Percentiles rank a stretch among this genome's conserved stretches.
Conservation (phyloP, 2,888 invertebrate genomes). For the Troides aeacus region DNA sequence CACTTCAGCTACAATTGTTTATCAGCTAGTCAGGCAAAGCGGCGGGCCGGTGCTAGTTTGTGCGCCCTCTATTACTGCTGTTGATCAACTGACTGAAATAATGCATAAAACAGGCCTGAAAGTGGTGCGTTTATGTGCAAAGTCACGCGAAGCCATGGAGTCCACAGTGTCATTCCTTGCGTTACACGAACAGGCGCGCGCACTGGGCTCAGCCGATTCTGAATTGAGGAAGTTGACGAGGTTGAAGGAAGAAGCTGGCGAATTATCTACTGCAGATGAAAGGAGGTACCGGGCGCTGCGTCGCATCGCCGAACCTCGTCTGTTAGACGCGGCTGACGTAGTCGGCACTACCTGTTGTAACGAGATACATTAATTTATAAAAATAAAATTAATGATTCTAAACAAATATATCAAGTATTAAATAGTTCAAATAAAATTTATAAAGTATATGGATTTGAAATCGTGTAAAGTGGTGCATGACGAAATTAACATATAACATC, state of each 20-base stretch:
- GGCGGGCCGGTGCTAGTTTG: slow-evolving; percentile 98
- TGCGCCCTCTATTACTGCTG: slow-evolving; percentile 99
- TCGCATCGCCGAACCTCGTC: slow-evolving; percentile 92
- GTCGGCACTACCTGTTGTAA: slow-evolving; percentile 99
- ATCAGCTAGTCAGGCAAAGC: slow-evolving; percentile 96
- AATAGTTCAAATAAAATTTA: too few relatives aligned
- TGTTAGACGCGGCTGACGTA: slow-evolving; percentile 97
- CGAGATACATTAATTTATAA: too few relatives aligned
- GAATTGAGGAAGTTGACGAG: slow-evolving; percentile 97
- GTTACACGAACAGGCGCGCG: slow-evolving; percentile 97
- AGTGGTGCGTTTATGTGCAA: slow-evolving; percentile 96
- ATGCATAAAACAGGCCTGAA: slow-evolving; percentile 98
- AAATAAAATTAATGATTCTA: too few relatives aligned
- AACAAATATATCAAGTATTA: too few relatives aligned
- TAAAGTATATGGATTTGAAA: too few relatives aligned
- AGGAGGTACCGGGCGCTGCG: slow-evolving; percentile 94
- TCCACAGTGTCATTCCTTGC: slow-evolving; percentile 98
- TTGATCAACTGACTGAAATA: slow-evolving; percentile 99
- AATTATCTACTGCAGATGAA: slow-evolving; percentile 96
- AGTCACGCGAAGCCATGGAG: slow-evolving; percentile 98
- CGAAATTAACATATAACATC: too few relatives aligned
- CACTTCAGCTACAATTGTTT: slow-evolving; percentile 99
- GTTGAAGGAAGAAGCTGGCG: slow-evolving; percentile 98
- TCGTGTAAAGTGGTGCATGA: too few relatives aligned
- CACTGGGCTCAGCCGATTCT: slow-evolving; percentile 92